Conservation (phyloP, 2,888 invertebrate genomes). For the Piscicola geometra region DNA sequence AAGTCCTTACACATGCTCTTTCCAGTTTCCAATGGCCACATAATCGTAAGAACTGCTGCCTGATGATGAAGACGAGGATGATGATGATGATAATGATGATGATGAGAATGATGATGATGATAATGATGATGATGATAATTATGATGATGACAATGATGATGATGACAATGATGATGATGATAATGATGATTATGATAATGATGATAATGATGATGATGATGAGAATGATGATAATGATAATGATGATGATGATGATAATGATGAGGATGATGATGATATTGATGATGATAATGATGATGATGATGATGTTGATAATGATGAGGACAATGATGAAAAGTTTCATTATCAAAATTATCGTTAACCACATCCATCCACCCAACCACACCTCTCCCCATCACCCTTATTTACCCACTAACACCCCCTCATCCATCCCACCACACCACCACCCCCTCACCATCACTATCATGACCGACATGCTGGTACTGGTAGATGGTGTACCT, state of each 20-base stretch:
- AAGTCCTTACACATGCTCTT: too few species aligned
- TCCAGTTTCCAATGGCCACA: too few species aligned
- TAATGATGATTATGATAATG: too few species aligned
- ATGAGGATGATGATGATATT: not conserved
- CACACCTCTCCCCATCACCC: slow-evolving; percentile 61
- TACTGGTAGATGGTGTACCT: slow-evolving; percentile 68
- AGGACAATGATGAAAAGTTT: not conserved
- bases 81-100: too few species aligned
- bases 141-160: too few species aligned
- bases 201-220: too few species aligned
- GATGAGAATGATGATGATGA: too few species aligned
- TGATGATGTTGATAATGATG: slow-evolving; percentile 2
- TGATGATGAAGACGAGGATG: too few species aligned
- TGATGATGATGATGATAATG: not conserved
- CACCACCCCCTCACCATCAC: not conserved
- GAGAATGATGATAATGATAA: not conserved
- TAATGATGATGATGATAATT: too few species aligned
- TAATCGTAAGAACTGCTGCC: too few species aligned
- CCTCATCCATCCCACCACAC: too few species aligned
- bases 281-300: not conserved
- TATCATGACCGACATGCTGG: slow-evolving; percentile 55
- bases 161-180: too few species aligned
- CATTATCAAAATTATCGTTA: not conserved
- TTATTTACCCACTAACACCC: slow-evolving; percentile 51
- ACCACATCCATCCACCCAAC: not conserved